phyloP scores from a whole-genome alignment of 2,888 invertebrate species.

The Eucera pruinosa region DNA sequence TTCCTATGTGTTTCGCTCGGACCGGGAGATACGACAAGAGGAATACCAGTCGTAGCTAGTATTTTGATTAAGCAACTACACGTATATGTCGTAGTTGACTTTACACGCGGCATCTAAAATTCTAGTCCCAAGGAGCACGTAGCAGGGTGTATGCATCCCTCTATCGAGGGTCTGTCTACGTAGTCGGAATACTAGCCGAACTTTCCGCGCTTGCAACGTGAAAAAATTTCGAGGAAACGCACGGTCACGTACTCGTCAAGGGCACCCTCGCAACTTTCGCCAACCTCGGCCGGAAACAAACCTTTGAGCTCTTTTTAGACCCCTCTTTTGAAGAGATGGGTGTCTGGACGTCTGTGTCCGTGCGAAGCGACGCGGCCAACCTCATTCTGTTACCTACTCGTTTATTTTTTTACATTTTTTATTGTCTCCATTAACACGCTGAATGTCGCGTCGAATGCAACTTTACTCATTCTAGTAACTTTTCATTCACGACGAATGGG shows the following conservation, averaged over 20 bases:
- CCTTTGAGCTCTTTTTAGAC: neutral
- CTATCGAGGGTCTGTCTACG: constrained; percentile 1
- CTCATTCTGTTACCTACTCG: constrained; percentile 32
- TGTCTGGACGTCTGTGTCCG: constrained; percentile 2
- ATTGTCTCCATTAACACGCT: too few species aligned
- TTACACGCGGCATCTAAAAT: constrained; percentile 27
- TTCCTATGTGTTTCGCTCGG: neutral
- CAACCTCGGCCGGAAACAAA: constrained; percentile 17
- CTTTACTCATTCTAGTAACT: too few species aligned
- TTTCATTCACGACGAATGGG: too few species aligned
- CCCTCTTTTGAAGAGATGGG: neutral
- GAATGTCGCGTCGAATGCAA: too few species aligned
- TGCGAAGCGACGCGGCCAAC: constrained; percentile 5
- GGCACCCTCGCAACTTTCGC: constrained; percentile 24
- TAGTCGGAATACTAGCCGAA: constrained; percentile 16
- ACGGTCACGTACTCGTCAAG: constrained; percentile 39
- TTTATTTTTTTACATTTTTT: neutral
- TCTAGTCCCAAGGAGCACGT: constrained; percentile 15
- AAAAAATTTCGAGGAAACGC: constrained; percentile 25
- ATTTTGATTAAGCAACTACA: constrained; percentile 27
- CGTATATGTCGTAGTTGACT: constrained; percentile 12
- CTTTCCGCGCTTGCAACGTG: neutral
- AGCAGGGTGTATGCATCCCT: constrained; percentile 9
- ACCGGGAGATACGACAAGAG: neutral
- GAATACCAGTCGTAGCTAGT: neutral